Base-by-base conservation (phyloP, 2,797 vertebrate genomes). In the Scolopax bukidnonensis region DNA sequence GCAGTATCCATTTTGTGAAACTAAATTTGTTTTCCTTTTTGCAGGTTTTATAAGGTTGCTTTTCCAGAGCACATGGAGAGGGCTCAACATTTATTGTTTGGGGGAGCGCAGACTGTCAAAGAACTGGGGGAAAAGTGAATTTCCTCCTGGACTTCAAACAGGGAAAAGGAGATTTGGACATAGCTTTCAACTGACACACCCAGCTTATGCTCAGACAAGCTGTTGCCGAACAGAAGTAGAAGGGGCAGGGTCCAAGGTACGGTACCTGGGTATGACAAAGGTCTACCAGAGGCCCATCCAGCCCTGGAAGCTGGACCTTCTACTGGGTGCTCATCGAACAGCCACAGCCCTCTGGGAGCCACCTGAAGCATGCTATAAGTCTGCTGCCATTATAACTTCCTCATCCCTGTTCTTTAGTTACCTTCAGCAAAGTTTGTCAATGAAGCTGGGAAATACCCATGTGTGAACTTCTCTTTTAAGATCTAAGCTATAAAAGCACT, bases 281-380 rank as follows among this genome's bases (percentile, higher is more conserved):
- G 1, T 60, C 43, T 83, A 33, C 28, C 68, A 54, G 27, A 41
- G 16, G 4, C 28, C 4, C 1, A 0, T 41, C 70, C 33, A 50
- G 28, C 17, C 15, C 19, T 9, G 32, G 47, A 50, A 83, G 18
- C 4, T 43, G 40, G 43, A 74, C 16, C 6, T 47, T 85, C 27
- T 43, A 23, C 24, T 8, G 4, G 2, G 16, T 47, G 47, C 25
- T 82, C 9, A 0, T 4, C 24, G 47, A 23, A 56, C 1, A 1
- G 7, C 32, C 82, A 50, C 21, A 82, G 51, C 16, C 16, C 21
- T 70, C n/a, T 27, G 67, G 51, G 18, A 88, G 27, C 41, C 41
- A 64, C 32, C 23, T 17, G 36, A 79, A 73, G 3, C 1, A 8
- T 41, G 32, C 4, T 16, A 24, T 21, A 32, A 28, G 15, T 28